Base-by-base conservation (phyloP, 2,888 invertebrate genomes). In the Lepeophtheirus nordmannii region DNA sequence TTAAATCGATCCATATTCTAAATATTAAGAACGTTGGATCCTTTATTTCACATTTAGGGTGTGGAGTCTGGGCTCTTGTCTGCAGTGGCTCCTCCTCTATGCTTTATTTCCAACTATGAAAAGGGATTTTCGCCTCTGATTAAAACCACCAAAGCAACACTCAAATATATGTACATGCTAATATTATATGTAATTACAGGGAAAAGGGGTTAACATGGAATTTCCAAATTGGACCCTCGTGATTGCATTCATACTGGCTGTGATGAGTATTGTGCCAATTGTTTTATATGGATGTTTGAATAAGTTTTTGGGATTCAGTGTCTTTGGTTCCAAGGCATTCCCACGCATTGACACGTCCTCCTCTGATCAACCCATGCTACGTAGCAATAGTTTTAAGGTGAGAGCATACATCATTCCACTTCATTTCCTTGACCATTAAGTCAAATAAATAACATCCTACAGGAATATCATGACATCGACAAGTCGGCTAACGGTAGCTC, bases 161-260 rank as follows among this genome's bases (percentile, higher is more conserved):
- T 30, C 7, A 5, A 2, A 5, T 7, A 5, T 30, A 5, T 30
- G 7, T 46, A 46, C 53, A 8, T 46, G 20, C 17, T 37, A 11
- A 60, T 14, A 12, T 68, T 53, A 64, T 62, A 23, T 40, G 67
- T 67, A 60, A 72, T 72, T 76, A 8, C 75, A 90, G 89, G 89
- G 88, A 38, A 78, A 80, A 69, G 81, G 85, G 0, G 81, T 82
- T 22, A 79, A 81, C 68, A 82, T 82, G 3, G 79, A 77, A 10
- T 90, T 89, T 75, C 90, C 90, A 0, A 80, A 79, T 68, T 90
- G 89, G 89, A 87, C 88, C 12, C 80, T 89, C 75, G 82, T 76
- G 20, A 81, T 89, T 67, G 89, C 89, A 0, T 75, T 84, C 1
- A 72, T 79, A 14, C 88, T 90, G 82, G 85, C 90, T 69, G 74